These are phyloP conservation scores for Gymnorhina tibicen DNA, from an alignment of 2,113 vertebrate species.

Conservation along the genomic window DNA sequence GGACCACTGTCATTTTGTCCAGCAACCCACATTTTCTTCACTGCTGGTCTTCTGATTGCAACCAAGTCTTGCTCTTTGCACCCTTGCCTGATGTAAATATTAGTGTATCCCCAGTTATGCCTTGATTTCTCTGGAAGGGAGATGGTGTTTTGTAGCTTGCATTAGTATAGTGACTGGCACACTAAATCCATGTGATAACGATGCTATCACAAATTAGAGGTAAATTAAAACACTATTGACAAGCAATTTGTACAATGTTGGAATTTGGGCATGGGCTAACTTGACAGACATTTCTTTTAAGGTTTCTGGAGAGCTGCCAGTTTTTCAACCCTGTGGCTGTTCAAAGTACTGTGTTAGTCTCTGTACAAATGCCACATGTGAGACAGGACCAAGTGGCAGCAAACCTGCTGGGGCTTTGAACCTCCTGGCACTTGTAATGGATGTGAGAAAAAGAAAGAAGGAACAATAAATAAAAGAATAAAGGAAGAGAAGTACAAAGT, in stretches of 20 bases:
- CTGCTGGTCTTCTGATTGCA: neutral
- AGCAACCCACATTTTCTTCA: neutral
- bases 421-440: neutral
- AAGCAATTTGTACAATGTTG: neutral
- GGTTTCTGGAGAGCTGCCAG: neutral
- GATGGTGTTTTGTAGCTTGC: neutral
- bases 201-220: neutral
- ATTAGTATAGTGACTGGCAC: neutral
- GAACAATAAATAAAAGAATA: neutral
- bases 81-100: neutral
- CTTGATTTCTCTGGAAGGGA: neutral
- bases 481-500: neutral
- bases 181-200: neutral
- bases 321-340: neutral
- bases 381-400: neutral
- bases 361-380: neutral
- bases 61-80: neutral
- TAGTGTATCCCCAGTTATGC: neutral
- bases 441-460: neutral
- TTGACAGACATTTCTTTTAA: neutral
- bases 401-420: neutral
- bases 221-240: neutral
- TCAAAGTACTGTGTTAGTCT: neutral
- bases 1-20: neutral
- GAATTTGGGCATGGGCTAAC: neutral